A percentile compares a stretch with the other conserved stretches of the same genome.
Conservation (phyloP, 2,113 vertebrate species). For the Carassius carassius region DNA sequence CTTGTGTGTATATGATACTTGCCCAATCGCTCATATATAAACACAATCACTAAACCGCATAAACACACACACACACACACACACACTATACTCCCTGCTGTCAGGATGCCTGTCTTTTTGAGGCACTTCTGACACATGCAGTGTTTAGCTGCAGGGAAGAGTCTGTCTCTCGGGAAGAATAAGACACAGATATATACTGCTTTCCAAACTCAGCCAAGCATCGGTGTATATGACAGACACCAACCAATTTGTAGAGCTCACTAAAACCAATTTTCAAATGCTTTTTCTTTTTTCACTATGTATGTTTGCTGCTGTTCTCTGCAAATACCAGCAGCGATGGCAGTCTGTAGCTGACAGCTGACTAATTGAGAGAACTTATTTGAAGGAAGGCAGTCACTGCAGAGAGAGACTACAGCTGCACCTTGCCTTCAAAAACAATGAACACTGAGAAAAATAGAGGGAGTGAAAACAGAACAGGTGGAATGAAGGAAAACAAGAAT, state of each 20-base stretch:
- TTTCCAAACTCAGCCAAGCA: background rate
- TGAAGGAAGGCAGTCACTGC: background rate
- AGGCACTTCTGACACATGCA: slow-evolving; percentile 53
- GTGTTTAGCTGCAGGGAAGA: slow-evolving; percentile 64
- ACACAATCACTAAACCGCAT: slow-evolving; percentile 29
- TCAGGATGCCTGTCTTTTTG: slow-evolving; percentile 52
- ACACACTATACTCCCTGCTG: slow-evolving; percentile 35
- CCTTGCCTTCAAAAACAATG: slow-evolving; percentile 49
- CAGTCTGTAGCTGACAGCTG: slow-evolving; percentile 6
- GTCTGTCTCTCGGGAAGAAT: slow-evolving; percentile 49
- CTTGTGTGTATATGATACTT: slow-evolving; percentile 18
- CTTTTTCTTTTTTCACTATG: background rate
- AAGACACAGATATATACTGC: slow-evolving; percentile 36
- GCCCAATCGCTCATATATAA: slow-evolving; percentile 8
- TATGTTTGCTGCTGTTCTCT: background rate
- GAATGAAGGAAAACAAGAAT: background rate
- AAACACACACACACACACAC: slow-evolving; percentile 32
- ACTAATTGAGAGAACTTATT: slow-evolving; percentile 29
- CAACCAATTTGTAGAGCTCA: slow-evolving; percentile 6
- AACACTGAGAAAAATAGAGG: slow-evolving; percentile 12
- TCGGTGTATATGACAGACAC: background rate
- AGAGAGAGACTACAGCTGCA: background rate
- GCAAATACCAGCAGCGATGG: background rate
- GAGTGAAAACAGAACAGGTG: background rate
- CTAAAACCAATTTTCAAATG: background rate